A percentile compares a stretch with the other conserved stretches of the same genome.
Evolutionary conservation across 1,140 invertebrate species (phyloP).

Genomic region (Bicyclus anynana): DNA sequence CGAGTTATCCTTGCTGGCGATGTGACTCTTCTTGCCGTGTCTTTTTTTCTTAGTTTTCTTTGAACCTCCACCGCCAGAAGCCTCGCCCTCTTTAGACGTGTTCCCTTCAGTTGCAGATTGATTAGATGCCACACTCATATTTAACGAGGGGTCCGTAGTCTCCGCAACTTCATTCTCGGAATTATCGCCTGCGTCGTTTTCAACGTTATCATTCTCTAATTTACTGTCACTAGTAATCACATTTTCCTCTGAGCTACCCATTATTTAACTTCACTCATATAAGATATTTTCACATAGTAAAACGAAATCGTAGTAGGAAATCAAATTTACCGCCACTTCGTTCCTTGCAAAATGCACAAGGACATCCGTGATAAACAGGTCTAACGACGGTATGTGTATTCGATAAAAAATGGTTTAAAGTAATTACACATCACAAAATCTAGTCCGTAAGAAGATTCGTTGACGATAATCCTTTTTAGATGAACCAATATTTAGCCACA

Average conservation of each 20-base stretch:
- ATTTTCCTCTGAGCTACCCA: constrained; percentile 63
- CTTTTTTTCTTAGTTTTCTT: constrained; percentile 72
- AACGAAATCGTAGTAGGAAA: constrained; percentile 38
- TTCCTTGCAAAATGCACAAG: constrained; percentile 69
- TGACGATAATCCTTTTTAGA: constrained; percentile 3
- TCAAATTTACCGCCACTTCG: constrained; percentile 72
- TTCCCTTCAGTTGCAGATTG: constrained; percentile 38
- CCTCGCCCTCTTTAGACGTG: constrained; percentile 54
- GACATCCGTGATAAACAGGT: constrained; percentile 73
- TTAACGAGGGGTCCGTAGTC: constrained; percentile 36
- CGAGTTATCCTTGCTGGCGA: constrained; percentile 52
- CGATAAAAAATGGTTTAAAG: constrained; percentile 8
- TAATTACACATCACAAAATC: constrained; percentile 13
- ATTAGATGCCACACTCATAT: constrained; percentile 73
- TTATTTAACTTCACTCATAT: constrained; percentile 25
- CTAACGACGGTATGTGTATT: constrained; percentile 23
- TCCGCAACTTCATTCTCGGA: constrained; percentile 52
- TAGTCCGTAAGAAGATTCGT: neutral
- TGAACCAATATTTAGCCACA: constrained; percentile 21
- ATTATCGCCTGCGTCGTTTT: constrained; percentile 46
- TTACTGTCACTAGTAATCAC: constrained; percentile 86
- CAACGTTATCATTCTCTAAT: constrained; percentile 80
- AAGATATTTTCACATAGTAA: constrained; percentile 20
- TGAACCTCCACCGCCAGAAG: constrained; percentile 23
- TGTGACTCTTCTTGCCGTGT: constrained; percentile 64